These are phyloP conservation scores for Microctenopoma steveboyesi DNA, from an alignment of 2,797 vertebrate species.

Conservation along the genomic window DNA sequence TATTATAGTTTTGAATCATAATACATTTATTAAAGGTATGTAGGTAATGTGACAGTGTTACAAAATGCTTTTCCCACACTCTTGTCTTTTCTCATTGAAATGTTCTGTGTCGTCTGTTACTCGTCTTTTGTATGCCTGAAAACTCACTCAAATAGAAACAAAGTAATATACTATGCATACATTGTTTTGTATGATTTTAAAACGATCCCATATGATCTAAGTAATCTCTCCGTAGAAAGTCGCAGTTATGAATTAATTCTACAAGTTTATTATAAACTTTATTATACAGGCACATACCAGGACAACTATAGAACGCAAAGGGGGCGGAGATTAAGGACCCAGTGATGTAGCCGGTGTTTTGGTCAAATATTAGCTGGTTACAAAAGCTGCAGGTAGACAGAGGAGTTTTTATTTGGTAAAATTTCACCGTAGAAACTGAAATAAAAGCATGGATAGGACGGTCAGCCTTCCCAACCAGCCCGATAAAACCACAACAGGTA, in stretches of 20 bases:
- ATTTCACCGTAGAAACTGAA: not conserved
- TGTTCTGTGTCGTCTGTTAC: not conserved
- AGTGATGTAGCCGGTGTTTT: not conserved
- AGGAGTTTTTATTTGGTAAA: fast-evolving
- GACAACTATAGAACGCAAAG: not conserved
- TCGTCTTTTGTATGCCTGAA: not conserved
- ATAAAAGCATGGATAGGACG: conserved; percentile 73
- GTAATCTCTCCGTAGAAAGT: not conserved
- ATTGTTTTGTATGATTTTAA: no score
- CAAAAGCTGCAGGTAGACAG: conserved; percentile 10
- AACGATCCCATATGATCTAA: no score
- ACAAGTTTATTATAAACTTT: not conserved
- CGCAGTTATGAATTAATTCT: fast-evolving
- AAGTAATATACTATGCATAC: no score
- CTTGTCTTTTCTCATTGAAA: conserved; percentile 6
- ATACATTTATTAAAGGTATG: no score
- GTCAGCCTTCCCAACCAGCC: conserved; percentile 73
- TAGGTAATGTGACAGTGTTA: no score
- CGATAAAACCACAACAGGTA: conserved; percentile 71
- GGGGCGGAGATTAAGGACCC: conserved; percentile 49
- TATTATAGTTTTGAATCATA: no score
- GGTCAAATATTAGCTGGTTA: conserved; percentile 35
- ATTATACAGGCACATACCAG: conserved; percentile 45
- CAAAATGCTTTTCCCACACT: not conserved
- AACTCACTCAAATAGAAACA: no score